Conservation (phyloP, 92 coral and sea anemone genomes). For the Chrysogorgia sp. region DNA sequence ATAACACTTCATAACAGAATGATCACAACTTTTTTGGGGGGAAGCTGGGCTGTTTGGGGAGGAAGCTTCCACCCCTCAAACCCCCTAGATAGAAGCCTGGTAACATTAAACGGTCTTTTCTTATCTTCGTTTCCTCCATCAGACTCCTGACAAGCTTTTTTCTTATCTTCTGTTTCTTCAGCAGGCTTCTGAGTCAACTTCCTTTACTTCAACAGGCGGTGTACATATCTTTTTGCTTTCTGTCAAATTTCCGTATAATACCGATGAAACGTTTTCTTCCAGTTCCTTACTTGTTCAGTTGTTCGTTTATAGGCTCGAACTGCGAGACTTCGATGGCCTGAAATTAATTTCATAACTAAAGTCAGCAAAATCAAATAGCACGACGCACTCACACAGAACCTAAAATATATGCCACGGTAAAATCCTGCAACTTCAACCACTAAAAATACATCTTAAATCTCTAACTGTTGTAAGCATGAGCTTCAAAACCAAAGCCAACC, state of each 20-base stretch:
- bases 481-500: constrained; percentile 4
- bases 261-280: constrained; percentile 29
- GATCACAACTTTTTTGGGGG: too few species aligned
- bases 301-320: constrained; percentile 47
- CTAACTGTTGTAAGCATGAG: too few species aligned
- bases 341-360: not conserved
- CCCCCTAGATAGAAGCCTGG: not conserved
- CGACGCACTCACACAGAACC: not conserved
- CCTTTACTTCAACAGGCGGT: constrained; percentile 10
- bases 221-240: not conserved
- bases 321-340: constrained; percentile 49
- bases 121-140: not conserved
- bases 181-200: not conserved
- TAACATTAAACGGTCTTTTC: not conserved
- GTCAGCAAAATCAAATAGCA: not conserved
- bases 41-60: too few species aligned
- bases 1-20: too few species aligned
- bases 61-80: too few species aligned
- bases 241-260: constrained; percentile 39
- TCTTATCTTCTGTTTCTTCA: constrained; percentile 3
- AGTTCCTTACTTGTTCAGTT: constrained; percentile 43
- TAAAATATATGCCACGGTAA: not conserved
- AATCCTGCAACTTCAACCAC: not conserved
- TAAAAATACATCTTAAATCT: too few species aligned
- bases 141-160: not conserved